Percentiles rank a stretch among this genome's conserved stretches.
Conservation (phyloP, 2,113 vertebrate genomes). For the Electrona antarctica region DNA sequence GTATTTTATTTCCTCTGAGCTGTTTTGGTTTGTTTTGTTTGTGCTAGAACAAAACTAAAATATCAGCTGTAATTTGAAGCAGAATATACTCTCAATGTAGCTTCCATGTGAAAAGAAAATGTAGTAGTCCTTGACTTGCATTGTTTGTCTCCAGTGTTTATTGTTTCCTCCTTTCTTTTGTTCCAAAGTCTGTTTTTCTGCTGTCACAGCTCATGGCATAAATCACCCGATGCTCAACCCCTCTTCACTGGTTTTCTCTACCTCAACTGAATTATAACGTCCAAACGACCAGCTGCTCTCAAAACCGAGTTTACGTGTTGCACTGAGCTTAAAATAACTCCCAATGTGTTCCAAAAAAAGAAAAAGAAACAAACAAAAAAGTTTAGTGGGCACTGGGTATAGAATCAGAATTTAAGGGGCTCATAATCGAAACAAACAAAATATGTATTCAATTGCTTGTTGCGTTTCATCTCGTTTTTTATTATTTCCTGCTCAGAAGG, state of each 20-base stretch:
- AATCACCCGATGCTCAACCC: neutral
- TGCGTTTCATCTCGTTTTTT: slow-evolving; percentile 71
- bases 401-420: slow-evolving; percentile 56
- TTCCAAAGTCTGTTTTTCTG: neutral
- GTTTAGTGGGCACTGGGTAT: slow-evolving; percentile 26
- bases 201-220: neutral
- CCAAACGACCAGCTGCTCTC: slow-evolving; percentile 35
- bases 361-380: no score
- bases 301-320: slow-evolving; percentile 46
- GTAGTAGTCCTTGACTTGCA: neutral
- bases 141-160: no score
- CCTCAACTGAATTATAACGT: slow-evolving; percentile 33
- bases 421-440: slow-evolving; percentile 54
- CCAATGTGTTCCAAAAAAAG: slow-evolving; percentile 44
- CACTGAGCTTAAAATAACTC: slow-evolving; percentile 39
- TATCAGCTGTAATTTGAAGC: slow-evolving; percentile 21
- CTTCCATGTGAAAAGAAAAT: neutral
- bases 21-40: slow-evolving; percentile 29
- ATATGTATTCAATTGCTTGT: slow-evolving; percentile 40
- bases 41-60: slow-evolving; percentile 5
- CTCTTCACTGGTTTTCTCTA: slow-evolving; percentile 4
- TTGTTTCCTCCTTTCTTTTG: slow-evolving; percentile 4
- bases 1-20: slow-evolving; percentile 26
- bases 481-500: slow-evolving; percentile 45
- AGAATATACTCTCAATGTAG: neutral